These are phyloP conservation scores for Thaumatotibia leucotreta DNA, from an alignment of 1,140 invertebrate species.

Conservation along the genomic window DNA sequence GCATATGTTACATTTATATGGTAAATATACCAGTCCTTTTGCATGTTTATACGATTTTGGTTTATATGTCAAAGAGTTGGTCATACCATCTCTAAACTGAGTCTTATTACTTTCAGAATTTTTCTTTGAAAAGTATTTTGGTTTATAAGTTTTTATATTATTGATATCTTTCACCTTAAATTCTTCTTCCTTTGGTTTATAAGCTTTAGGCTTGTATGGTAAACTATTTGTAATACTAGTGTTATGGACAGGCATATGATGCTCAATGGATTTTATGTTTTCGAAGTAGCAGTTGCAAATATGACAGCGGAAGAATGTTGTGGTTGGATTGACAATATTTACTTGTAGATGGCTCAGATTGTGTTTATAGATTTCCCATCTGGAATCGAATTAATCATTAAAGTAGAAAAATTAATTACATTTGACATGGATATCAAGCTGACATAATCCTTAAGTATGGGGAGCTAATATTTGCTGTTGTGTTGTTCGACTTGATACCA, in stretches of 20 bases:
- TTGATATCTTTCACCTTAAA: not conserved
- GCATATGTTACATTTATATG: constrained; percentile 31
- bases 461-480: no score
- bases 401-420: no score
- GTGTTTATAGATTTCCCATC: not conserved
- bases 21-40: not conserved
- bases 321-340: not conserved
- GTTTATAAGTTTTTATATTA: not conserved
- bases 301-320: not conserved
- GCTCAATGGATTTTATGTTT: not conserved
- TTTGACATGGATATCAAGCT: no score
- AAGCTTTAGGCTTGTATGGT: constrained; percentile 1
- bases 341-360: not conserved
- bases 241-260: not conserved
- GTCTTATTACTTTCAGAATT: not conserved
- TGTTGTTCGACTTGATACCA: no score
- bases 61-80: not conserved
- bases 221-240: not conserved
- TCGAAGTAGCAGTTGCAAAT: not conserved
- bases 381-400: not conserved
- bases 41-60: not conserved
- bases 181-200: not conserved
- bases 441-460: no score
- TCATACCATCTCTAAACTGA: not conserved
- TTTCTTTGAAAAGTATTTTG: not conserved